A percentile compares a stretch with the other conserved stretches of the same genome.
These are phyloP conservation scores for Bembecia ichneumoniformis DNA, from an alignment of 2,888 invertebrate species.

Conservation along the genomic window DNA sequence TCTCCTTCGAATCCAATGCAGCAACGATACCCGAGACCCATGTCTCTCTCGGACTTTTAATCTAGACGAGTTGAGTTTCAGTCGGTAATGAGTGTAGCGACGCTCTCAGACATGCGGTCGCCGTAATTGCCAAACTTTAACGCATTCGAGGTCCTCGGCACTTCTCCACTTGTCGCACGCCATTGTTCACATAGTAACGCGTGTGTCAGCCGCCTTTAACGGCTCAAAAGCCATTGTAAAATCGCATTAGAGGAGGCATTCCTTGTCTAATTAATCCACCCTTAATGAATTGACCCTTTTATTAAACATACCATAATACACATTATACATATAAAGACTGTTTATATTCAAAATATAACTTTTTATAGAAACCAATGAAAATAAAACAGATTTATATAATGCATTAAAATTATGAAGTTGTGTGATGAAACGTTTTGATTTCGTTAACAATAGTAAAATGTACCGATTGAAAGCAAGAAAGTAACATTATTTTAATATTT, in stretches of 20 bases:
- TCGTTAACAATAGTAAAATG: no score
- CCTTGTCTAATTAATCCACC: no score
- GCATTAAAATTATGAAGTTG: no score
- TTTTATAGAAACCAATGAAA: no score
- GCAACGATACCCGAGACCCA: constrained; percentile 30
- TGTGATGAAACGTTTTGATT: no score
- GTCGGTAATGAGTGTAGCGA: constrained; percentile 67
- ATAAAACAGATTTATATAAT: no score
- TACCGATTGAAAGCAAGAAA: no score
- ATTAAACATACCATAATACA: no score
- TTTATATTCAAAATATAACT: no score
- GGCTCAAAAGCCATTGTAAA: background rate
- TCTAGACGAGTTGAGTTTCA: constrained; percentile 62
- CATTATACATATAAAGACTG: no score
- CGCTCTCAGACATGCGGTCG: constrained; percentile 70
- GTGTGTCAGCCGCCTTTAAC: constrained; percentile 19
- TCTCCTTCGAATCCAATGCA: constrained; percentile 28
- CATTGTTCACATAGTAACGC: constrained; percentile 61
- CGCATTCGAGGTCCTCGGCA: constrained; percentile 42
- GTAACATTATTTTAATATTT: no score
- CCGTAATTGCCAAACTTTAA: constrained; percentile 71
- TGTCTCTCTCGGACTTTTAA: constrained; percentile 59
- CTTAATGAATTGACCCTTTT: no score
- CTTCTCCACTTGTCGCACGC: constrained; percentile 52
- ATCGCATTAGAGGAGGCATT: background rate